Conservation (phyloP, 1,140 invertebrate species). For the Liolophura sinensis region DNA sequence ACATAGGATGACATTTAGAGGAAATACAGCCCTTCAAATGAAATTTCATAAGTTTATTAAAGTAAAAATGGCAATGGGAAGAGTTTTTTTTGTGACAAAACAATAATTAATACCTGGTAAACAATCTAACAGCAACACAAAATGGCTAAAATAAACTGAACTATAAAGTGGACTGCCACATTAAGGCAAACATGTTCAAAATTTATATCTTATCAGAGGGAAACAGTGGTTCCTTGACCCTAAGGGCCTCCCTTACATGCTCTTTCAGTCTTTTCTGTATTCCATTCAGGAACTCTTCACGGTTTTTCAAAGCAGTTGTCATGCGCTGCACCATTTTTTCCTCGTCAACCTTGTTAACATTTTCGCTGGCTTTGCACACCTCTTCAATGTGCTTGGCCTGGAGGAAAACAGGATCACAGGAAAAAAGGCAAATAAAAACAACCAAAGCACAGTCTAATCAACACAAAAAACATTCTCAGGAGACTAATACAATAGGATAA, state of each 20-base stretch:
- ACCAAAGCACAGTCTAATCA: neutral
- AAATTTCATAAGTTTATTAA: too few relatives aligned
- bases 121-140: too few relatives aligned
- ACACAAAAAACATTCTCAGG: conserved; percentile 4
- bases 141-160: too few relatives aligned
- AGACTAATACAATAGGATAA: neutral
- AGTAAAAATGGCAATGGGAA: too few relatives aligned
- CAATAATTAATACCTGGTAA: too few relatives aligned
- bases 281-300: conserved; percentile 45
- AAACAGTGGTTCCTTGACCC: neutral
- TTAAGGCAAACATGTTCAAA: neutral
- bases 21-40: too few relatives aligned
- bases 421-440: neutral
- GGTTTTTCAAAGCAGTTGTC: conserved; percentile 50
- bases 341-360: conserved; percentile 38
- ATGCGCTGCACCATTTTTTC: conserved; percentile 51
- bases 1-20: neutral
- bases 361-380: conserved; percentile 47
- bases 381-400: conserved; percentile 51
- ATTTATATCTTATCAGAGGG: conserved; percentile 1
- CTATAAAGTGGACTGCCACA: too few relatives aligned
- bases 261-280: conserved; percentile 46
- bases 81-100: too few relatives aligned
- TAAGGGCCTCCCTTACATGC: conserved; percentile 37
- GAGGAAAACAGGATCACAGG: conserved; percentile 5